Base-by-base conservation (phyloP, 2,888 invertebrate species). In the Hofmannophila pseudospretella region DNA sequence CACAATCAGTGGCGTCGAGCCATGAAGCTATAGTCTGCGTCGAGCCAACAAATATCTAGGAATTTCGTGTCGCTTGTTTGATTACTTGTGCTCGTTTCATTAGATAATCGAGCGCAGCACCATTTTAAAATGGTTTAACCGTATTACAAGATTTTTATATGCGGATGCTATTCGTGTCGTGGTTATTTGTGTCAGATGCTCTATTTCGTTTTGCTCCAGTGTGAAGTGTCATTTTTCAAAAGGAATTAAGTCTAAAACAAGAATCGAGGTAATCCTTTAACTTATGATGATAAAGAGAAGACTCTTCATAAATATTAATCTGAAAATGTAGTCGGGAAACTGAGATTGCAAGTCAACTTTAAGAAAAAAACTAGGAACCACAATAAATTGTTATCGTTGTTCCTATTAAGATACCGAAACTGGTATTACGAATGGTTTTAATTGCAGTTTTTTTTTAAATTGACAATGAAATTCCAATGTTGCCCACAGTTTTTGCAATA, bases 161-260 rank as follows among this genome's bases (percentile, higher is more conserved):
- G 45, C 44, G 3, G 44, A 38, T 37, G 53, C 58, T 68, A 69
- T 72, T 74, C 50, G 56, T 59, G 66, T 64, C 64, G 56, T 47
- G 45, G 45, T 58, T 58, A 62, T 64, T 58, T 47, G 43, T 47
- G 48, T 30, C 48, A 45, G 47, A 44, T 44, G 58, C 34, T 58
- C 50, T 50, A 59, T 59, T 67, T 66, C 48, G 42, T 52, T 41
- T 52, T 45, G 40, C 47, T 41, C 42, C 45, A 47, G 34, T 48
- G 45, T 48, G 42, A 50, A 51, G 58, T 58, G 55, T 65, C 58
- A 59, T 69, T 70, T 72, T 70, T 69, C 65, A 69, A 60, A 58
- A 51, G 58, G 62, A 62, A 63, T 72, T 66, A 67, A 55, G 44
- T 44, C 54, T 31, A 45, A 38, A 42, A 37, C 47, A 49, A 41